Evolutionary conservation across 2,113 vertebrate species (phyloP).

Genomic region (Hipposideros armiger): DNA sequence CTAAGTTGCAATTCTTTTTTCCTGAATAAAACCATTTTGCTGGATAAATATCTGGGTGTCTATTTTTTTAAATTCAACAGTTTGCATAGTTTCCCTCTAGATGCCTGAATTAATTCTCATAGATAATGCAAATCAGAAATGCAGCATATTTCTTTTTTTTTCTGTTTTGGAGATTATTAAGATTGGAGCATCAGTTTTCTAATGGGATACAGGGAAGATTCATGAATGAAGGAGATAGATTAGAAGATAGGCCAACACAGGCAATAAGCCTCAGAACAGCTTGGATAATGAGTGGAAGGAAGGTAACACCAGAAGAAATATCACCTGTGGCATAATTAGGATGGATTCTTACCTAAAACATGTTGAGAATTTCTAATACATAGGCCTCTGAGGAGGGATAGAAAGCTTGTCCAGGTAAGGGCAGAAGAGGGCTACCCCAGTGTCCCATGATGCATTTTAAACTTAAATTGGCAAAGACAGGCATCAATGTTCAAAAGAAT

Average conservation of each 20-base stretch:
- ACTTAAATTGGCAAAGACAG: background rate
- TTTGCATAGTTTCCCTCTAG: too few species aligned
- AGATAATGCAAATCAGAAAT: too few species aligned
- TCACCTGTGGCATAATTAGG: background rate
- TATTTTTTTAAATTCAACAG: too few species aligned
- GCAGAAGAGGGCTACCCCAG: background rate
- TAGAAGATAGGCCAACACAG: background rate
- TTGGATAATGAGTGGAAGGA: background rate
- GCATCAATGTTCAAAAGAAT: background rate
- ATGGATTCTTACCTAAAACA: background rate
- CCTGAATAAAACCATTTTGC: too few species aligned
- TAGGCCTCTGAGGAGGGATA: background rate
- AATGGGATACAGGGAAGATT: background rate
- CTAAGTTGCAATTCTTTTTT: too few species aligned
- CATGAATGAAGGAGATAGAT: background rate
- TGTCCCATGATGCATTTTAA: background rate
- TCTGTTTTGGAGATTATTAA: background rate
- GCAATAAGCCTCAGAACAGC: background rate
- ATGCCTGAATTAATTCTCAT: too few species aligned
- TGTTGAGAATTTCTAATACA: background rate
- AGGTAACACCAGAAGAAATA: background rate
- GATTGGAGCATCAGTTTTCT: background rate
- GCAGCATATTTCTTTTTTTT: too few species aligned
- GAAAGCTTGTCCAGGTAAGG: background rate
- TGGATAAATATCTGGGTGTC: too few species aligned